phyloP scores from a whole-genome alignment of 2,888 invertebrate genomes.

The Leucozona laternaria region DNA sequence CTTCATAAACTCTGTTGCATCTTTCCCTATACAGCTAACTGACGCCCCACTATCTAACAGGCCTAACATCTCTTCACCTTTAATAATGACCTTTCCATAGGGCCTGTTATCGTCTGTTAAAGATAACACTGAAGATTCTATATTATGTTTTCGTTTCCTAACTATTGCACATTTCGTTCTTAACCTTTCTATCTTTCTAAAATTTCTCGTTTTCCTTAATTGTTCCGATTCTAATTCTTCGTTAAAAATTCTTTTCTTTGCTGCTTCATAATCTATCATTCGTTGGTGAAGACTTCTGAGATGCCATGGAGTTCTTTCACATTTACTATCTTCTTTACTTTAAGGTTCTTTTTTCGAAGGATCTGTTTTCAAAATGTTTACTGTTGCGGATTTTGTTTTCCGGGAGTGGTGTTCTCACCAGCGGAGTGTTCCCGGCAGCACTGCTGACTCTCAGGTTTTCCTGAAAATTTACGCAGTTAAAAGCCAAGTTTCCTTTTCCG shows the following conservation, averaged over 20 bases:
- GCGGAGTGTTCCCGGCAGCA: neutral
- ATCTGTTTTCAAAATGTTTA: neutral
- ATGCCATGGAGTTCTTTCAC: too few species aligned
- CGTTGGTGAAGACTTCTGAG: neutral
- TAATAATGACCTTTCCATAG: too few species aligned
- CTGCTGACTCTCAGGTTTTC: slow-evolving; percentile 17
- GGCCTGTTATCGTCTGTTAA: too few species aligned
- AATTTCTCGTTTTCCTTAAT: neutral
- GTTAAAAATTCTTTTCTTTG: neutral
- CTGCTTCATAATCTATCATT: neutral
- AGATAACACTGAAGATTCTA: neutral
- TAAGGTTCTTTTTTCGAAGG: too few species aligned
- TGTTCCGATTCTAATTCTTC: neutral
- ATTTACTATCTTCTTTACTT: too few species aligned
- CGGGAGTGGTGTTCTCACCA: neutral
- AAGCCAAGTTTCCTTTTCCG: neutral
- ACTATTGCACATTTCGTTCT: neutral
- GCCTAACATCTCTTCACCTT: too few species aligned
- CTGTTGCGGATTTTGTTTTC: neutral
- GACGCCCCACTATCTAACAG: too few species aligned
- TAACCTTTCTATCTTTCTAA: neutral
- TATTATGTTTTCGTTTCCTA: neutral
- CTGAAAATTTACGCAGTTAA: neutral
- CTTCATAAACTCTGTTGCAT: too few species aligned
- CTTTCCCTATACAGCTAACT: too few species aligned